A percentile compares a stretch with the other conserved stretches of the same genome.
Conservation (phyloP, 2,113 vertebrate genomes). For the Sisor rabdophorus region DNA sequence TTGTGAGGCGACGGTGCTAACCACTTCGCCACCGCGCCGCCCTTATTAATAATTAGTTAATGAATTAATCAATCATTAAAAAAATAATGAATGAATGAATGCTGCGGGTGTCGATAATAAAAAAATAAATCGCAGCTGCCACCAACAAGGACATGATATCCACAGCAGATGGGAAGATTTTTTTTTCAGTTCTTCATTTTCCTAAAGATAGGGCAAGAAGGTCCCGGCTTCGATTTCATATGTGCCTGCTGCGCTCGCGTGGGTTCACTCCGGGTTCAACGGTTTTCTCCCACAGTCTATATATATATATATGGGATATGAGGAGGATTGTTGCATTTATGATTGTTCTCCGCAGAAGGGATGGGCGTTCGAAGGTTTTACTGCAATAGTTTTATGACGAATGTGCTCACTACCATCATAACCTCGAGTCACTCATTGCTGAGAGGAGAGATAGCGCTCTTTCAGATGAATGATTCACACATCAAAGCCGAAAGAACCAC, state of each 20-base stretch:
- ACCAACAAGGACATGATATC: not conserved
- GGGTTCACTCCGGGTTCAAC: no score
- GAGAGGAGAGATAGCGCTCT: conserved; percentile 35
- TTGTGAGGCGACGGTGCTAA: no score
- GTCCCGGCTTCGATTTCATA: no score
- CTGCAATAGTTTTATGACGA: conserved; percentile 41
- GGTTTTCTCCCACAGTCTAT: no score
- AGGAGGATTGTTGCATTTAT: conserved; percentile 29
- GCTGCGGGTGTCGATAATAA: not conserved
- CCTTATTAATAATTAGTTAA: no score
- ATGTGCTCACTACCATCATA: conserved; percentile 45
- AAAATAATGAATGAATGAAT: no score
- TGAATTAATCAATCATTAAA: no score
- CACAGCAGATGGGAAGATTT: not conserved
- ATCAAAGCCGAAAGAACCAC: conserved; percentile 36
- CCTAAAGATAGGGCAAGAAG: not conserved
- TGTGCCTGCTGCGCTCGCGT: no score
- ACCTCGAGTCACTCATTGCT: conserved; percentile 44
- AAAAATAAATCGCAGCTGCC: not conserved
- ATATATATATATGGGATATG: no score
- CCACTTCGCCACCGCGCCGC: no score
- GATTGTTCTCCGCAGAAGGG: conserved; percentile 24
- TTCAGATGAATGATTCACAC: conserved; percentile 46
- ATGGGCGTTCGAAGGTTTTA: conserved; percentile 36
- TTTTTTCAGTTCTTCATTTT: not conserved